Evolutionary conservation across 92 coral and sea anemone species (phyloP).

Genomic region (Blastomussa wellsi): DNA sequence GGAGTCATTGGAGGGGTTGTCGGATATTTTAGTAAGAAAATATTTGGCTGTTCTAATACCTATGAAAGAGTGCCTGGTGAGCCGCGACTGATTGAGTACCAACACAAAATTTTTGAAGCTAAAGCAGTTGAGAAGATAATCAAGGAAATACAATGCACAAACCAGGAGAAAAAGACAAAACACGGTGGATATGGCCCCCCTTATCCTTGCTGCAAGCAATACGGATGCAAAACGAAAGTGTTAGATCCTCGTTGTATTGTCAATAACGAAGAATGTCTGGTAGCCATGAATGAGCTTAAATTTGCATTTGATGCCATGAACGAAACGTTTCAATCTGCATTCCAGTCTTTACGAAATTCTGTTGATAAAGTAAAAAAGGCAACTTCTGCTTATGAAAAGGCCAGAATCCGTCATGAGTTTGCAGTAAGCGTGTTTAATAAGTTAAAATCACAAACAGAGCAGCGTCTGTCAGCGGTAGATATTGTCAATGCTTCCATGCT

Average conservation of each 20-base stretch:
- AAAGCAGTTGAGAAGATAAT: neutral
- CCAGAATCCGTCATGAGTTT: slow-evolving; percentile 6
- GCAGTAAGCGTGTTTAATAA: neutral
- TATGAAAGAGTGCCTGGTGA: slow-evolving; percentile 15
- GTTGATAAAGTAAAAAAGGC: slow-evolving; percentile 3
- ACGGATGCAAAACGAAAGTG: slow-evolving; percentile 27
- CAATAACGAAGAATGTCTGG: slow-evolving; percentile 2
- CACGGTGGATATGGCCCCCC: slow-evolving; percentile 43
- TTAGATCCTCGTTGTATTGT: slow-evolving; percentile 36
- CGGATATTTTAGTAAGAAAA: neutral
- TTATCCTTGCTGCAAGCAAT: slow-evolving; percentile 35
- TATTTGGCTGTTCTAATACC: slow-evolving; percentile 6
- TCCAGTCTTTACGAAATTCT: neutral
- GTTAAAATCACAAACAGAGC: slow-evolving; percentile 7
- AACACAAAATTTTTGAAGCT: neutral
- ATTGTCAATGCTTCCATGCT: slow-evolving; percentile 21
- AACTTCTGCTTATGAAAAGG: slow-evolving; percentile 15
- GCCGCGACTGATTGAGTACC: neutral
- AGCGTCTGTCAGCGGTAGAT: slow-evolving; percentile 7
- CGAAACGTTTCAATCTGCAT: slow-evolving; percentile 11
- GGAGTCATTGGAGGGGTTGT: neutral
- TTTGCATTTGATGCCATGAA: slow-evolving; percentile 1
- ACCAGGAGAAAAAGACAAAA: slow-evolving; percentile 14
- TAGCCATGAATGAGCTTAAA: slow-evolving; percentile 6
- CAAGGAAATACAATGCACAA: slow-evolving; percentile 26